Evolutionary conservation across 2,888 invertebrate species (phyloP).

Genomic region (Arenicola marina): DNA sequence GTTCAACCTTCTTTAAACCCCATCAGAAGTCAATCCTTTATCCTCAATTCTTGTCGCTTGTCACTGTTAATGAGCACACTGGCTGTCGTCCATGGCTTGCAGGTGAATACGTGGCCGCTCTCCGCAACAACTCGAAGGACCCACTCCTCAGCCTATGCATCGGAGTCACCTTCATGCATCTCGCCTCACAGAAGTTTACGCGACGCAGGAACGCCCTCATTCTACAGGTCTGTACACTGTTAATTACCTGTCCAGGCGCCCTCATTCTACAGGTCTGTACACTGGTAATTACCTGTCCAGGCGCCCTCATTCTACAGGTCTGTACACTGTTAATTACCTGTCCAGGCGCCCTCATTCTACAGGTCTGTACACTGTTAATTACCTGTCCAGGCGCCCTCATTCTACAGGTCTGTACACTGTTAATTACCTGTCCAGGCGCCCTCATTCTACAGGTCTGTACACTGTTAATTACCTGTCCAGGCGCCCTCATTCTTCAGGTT

Average conservation of each 20-base stretch:
- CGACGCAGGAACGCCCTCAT: constrained; percentile 76
- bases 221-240: constrained; percentile 5
- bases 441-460: too few species aligned
- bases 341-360: too few species aligned
- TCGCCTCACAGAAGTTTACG: constrained; percentile 82
- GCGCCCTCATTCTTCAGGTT: constrained; percentile 64
- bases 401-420: constrained; percentile 5
- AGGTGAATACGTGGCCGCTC: constrained; percentile 78
- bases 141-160: constrained; percentile 77
- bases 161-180: constrained; percentile 77
- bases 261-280: too few species aligned
- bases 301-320: constrained; percentile 64
- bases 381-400: too few species aligned
- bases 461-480: too few species aligned
- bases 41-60: too few species aligned
- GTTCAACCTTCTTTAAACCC: too few species aligned
- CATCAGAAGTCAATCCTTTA: too few species aligned
- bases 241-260: neutral
- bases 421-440: neutral
- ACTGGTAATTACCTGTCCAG: too few species aligned
- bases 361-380: too few species aligned
- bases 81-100: too few species aligned
- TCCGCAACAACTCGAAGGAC: constrained; percentile 69
- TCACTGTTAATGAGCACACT: too few species aligned
- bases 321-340: neutral